Evolutionary conservation across 2,113 vertebrate genomes (phyloP).

Genomic region (Macrotis lagotis): DNA sequence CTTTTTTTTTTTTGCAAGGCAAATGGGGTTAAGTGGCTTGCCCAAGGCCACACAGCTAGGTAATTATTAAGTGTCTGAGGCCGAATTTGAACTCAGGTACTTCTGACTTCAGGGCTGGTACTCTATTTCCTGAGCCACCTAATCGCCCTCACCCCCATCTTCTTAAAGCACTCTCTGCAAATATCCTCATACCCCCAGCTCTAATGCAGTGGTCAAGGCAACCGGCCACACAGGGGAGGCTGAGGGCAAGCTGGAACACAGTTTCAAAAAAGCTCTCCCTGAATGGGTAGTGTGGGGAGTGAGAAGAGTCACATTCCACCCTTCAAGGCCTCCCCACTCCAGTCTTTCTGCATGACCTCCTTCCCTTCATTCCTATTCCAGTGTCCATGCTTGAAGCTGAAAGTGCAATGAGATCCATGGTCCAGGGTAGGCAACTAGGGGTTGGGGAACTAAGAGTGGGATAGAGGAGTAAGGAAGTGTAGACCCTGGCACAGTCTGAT

Average conservation of each 20-base stretch:
- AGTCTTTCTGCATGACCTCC: neutral
- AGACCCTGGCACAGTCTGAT: slow-evolving; percentile 69
- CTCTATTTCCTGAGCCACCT: too few relatives aligned
- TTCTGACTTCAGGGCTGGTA: too few relatives aligned
- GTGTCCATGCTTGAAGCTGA: slow-evolving; percentile 68
- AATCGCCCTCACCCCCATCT: slow-evolving; percentile 34
- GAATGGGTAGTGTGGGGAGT: neutral
- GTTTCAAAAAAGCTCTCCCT: neutral
- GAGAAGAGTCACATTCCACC: slow-evolving; percentile 61
- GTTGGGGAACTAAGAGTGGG: neutral
- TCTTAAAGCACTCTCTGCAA: slow-evolving; percentile 39
- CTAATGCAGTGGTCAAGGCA: slow-evolving; percentile 56
- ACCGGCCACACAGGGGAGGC: slow-evolving; percentile 52
- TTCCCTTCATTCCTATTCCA: slow-evolving; percentile 49
- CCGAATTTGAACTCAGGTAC: too few relatives aligned
- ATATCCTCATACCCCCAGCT: slow-evolving; percentile 69
- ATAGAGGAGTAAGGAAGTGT: neutral
- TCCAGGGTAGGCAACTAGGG: slow-evolving; percentile 64
- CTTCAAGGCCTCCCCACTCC: slow-evolving; percentile 55
- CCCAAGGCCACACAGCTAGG: too few relatives aligned
- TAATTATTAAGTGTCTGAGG: too few relatives aligned
- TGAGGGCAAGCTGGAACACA: neutral
- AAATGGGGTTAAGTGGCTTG: too few relatives aligned
- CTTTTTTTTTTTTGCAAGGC: too few relatives aligned
- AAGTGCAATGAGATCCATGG: slow-evolving; percentile 68